Conservation (phyloP, 2,888 invertebrate species). For the Polyommatus icarus region DNA sequence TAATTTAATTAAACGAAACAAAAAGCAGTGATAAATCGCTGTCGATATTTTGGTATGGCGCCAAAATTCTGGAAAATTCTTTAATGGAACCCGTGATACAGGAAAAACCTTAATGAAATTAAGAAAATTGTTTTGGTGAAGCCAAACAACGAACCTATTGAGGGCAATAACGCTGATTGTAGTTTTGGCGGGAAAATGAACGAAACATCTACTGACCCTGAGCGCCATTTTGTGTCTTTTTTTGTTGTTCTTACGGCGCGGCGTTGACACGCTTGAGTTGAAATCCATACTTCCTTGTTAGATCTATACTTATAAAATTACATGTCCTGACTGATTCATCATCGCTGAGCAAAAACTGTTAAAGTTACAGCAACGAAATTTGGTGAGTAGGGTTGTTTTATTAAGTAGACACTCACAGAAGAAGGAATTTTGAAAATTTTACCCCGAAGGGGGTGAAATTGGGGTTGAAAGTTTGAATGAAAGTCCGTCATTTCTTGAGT, state of each 20-base stretch:
- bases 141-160: constrained; percentile 28
- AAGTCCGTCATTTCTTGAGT: too few relatives aligned
- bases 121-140: constrained; percentile 27
- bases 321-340: too few relatives aligned
- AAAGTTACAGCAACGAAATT: too few relatives aligned
- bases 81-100: not conserved
- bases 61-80: constrained; percentile 16
- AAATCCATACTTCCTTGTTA: too few relatives aligned
- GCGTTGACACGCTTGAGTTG: too few relatives aligned
- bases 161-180: constrained; percentile 22
- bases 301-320: too few relatives aligned
- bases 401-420: too few relatives aligned
- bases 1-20: not conserved
- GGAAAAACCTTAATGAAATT: constrained; percentile 30
- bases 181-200: constrained; percentile 28
- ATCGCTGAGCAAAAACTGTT: too few relatives aligned
- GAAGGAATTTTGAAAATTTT: too few relatives aligned
- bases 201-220: not conserved
- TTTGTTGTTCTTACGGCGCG: not conserved
- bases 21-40: constrained; percentile 13
- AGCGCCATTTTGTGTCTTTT: constrained; percentile 9
- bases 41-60: constrained; percentile 22
- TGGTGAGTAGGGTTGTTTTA: too few relatives aligned
- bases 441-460: too few relatives aligned
- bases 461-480: too few relatives aligned